Percentiles rank a stretch among this genome's conserved stretches.
phyloP scores from a whole-genome alignment of 2,888 invertebrate species.

The Punctoribates punctum region DNA sequence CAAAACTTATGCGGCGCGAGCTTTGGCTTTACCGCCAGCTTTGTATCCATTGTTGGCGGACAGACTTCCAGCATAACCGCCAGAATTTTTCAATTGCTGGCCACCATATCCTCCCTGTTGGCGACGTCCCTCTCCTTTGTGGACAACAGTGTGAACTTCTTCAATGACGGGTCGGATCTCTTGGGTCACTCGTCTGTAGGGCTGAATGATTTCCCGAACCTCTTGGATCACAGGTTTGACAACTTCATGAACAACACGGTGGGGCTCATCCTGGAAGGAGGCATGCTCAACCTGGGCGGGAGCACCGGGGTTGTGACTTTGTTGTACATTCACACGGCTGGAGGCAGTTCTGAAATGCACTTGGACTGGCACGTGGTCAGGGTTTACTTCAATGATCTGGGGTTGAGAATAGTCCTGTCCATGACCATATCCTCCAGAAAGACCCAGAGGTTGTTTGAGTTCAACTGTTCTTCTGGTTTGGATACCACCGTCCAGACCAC shows the following conservation, averaged over 20 bases:
- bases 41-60: background rate
- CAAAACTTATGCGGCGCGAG: background rate
- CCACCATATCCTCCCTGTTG: background rate
- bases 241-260: conserved; percentile 39
- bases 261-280: conserved; percentile 40
- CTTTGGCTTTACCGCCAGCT: conserved; percentile 10
- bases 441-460: background rate
- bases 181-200: conserved; percentile 40
- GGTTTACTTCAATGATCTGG: conserved; percentile 39
- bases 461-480: background rate
- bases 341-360: conserved; percentile 40
- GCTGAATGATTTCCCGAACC: conserved; percentile 41
- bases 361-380: conserved; percentile 39
- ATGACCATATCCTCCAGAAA: background rate
- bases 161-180: conserved; percentile 42
- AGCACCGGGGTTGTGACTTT: conserved; percentile 22
- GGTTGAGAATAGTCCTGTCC: conserved; percentile 2
- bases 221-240: conserved; percentile 43
- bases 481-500: background rate
- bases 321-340: conserved; percentile 40
- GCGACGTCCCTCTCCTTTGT: conserved; percentile 39
- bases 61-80: conserved; percentile 19
- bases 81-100: background rate
- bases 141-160: conserved; percentile 41
- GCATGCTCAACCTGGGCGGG: conserved; percentile 38